phyloP scores from a whole-genome alignment of 1,140 invertebrate species.

The Eumeta japonica region DNA sequence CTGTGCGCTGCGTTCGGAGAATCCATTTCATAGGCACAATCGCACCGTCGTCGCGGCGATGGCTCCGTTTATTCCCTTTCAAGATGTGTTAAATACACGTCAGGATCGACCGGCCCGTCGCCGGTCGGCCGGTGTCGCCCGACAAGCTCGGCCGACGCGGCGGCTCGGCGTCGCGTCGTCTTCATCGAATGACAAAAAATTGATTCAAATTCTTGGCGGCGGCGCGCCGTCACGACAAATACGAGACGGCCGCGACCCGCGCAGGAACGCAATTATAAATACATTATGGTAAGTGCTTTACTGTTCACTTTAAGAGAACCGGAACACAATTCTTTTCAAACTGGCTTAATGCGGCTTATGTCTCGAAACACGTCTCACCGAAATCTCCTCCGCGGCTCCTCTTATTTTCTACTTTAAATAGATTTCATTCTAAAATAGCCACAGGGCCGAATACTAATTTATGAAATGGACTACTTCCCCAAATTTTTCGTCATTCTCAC shows the following conservation, averaged over 20 bases:
- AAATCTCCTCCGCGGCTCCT: slow-evolving; percentile 20
- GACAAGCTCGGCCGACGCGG: too few species aligned
- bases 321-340: slow-evolving; percentile 27
- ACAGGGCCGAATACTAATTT: slow-evolving; percentile 27
- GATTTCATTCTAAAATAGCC: slow-evolving; percentile 22
- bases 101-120: too few species aligned
- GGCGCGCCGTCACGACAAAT: slow-evolving; percentile 21
- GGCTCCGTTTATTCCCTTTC: too few species aligned
- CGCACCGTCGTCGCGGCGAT: too few species aligned
- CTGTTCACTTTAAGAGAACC: slow-evolving; percentile 23
- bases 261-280: slow-evolving; percentile 44
- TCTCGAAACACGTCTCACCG: slow-evolving; percentile 17
- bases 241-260: slow-evolving; percentile 25
- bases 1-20: neutral
- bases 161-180: too few species aligned
- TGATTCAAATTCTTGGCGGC: neutral
- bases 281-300: slow-evolving; percentile 41
- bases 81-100: too few species aligned
- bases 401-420: slow-evolving; percentile 39
- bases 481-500: slow-evolving; percentile 8
- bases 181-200: neutral
- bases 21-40: too few species aligned
- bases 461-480: slow-evolving; percentile 24
- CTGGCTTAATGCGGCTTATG: slow-evolving; percentile 24
- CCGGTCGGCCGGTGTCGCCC: too few species aligned